Evolutionary conservation across 2,888 invertebrate genomes (phyloP).

Genomic region (Cremastobaeus sp.): DNA sequence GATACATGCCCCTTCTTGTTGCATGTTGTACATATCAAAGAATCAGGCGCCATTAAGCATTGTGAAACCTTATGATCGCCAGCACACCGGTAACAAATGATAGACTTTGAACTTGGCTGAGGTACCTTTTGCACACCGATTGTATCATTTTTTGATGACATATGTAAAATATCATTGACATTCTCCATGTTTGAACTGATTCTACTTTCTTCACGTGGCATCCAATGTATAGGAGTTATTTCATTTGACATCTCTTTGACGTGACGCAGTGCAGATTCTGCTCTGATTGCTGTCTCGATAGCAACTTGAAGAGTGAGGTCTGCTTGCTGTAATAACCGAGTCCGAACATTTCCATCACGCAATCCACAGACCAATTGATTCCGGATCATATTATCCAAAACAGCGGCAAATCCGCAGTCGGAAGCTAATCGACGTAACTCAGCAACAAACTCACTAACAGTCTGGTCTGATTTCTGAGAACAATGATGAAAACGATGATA

Average conservation of each 20-base stretch:
- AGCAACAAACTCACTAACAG: conserved; percentile 13
- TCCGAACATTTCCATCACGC: conserved; percentile 6
- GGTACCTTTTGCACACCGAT: neutral
- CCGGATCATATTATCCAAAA: conserved; percentile 14
- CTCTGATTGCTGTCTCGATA: conserved; percentile 9
- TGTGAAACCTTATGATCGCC: conserved; percentile 13
- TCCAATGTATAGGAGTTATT: too few relatives aligned
- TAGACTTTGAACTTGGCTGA: neutral
- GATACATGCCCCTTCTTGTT: conserved; percentile 8
- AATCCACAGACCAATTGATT: conserved; percentile 23
- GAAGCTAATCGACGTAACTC: conserved; percentile 14
- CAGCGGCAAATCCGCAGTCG: neutral
- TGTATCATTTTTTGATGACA: too few relatives aligned
- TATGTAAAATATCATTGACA: neutral
- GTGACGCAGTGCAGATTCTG: neutral
- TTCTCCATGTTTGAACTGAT: neutral
- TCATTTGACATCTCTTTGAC: conserved; percentile 1
- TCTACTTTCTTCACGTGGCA: neutral
- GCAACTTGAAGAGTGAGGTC: neutral
- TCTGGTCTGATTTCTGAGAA: conserved; percentile 7
- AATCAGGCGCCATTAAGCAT: neutral
- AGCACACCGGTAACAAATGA: conserved; percentile 1
- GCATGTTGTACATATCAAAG: neutral
- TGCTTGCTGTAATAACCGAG: conserved; percentile 4
- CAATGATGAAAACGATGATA: conserved; percentile 17